Evolutionary conservation across 2,797 vertebrate genomes (phyloP), one percentile per base, ranked within the genome.

Genomic region (Parauchenoglanis punctatus): DNA sequence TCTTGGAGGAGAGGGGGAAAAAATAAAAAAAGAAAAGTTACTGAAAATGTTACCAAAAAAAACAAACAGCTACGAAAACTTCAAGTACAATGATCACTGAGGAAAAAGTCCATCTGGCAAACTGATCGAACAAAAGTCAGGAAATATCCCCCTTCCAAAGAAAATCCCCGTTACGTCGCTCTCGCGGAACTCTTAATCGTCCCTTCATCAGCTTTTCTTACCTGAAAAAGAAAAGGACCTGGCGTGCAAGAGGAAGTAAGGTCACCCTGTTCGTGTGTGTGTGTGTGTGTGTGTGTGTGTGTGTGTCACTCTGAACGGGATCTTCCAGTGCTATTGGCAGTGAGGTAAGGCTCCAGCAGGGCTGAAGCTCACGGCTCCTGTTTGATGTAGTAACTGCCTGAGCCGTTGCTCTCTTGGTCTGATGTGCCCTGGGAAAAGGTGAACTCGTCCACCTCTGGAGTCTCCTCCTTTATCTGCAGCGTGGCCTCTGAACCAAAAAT

Each of bases 41-140:
- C 91, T 95, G 93, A 94, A 95, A 80, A 96, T 94, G 92, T 93
- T 96, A 96, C 82, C 77, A 44, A 35, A 65, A 94, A 93, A 93
- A 96, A 93, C 94, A 93, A 92, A 95, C 95, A 95, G 95, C 94
- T 96, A 95, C 94, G 96, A 97, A 97, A 97, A 95, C 93, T 98
- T 99, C 98, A 99, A 99, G 98, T 98, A 98, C 97, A 98, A 97
- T 97, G 88, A 95, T 98, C 96, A 97, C 96, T 96, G 93, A 95
- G 86, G 81, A 89, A 85, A 85, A 96, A 96, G 96, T 97, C 96
- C 95, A 93, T 96, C 96, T 96, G 96, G 97, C 96, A 97, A 97
- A 96, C 95, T 95, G 85, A 95, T 96, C 93, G 95, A 96, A 92
- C 84, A 92, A 94, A 67, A 93, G 89, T 65, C 90, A 89, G 81